phyloP scores from a whole-genome alignment of 1,140 invertebrate genomes.

The Marisa cornuarietis region DNA sequence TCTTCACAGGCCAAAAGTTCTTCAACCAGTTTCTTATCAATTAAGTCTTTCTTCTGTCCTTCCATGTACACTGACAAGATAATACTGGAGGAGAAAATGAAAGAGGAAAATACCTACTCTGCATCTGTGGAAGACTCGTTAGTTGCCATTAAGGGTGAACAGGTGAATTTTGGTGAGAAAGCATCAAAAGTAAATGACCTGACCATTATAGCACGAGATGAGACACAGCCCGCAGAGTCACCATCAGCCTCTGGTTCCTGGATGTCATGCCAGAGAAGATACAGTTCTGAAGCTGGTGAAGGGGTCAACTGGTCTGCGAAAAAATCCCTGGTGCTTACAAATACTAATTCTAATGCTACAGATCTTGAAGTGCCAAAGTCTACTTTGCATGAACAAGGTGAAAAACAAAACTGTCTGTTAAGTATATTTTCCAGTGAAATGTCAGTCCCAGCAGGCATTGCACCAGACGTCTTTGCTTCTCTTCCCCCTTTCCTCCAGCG shows the following conservation, averaged over 20 bases:
- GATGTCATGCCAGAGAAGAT: too few species aligned
- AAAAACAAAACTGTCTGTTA: neutral
- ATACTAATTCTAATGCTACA: too few species aligned
- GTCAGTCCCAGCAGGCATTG: conserved; percentile 17
- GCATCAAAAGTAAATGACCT: too few species aligned
- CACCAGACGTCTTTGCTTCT: conserved; percentile 22
- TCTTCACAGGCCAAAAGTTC: neutral
- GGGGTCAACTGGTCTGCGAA: too few species aligned
- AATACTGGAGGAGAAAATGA: neutral
- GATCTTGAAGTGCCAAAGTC: too few species aligned
- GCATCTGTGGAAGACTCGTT: neutral
- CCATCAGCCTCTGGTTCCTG: too few species aligned
- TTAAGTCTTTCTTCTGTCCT: neutral
- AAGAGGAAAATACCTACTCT: neutral
- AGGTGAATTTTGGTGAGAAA: too few species aligned
- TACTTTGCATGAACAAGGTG: neutral
- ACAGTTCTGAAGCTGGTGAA: too few species aligned
- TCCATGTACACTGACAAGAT: neutral
- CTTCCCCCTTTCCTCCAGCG: conserved; percentile 35
- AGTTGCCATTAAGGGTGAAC: neutral
- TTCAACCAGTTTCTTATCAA: neutral
- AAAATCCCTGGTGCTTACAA: too few species aligned
- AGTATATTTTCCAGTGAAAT: neutral
- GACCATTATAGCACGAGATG: too few species aligned
- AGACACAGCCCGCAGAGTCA: too few species aligned